Evolutionary conservation across 2,797 vertebrate species (phyloP).

Genomic region (Manis crassicaudata): DNA sequence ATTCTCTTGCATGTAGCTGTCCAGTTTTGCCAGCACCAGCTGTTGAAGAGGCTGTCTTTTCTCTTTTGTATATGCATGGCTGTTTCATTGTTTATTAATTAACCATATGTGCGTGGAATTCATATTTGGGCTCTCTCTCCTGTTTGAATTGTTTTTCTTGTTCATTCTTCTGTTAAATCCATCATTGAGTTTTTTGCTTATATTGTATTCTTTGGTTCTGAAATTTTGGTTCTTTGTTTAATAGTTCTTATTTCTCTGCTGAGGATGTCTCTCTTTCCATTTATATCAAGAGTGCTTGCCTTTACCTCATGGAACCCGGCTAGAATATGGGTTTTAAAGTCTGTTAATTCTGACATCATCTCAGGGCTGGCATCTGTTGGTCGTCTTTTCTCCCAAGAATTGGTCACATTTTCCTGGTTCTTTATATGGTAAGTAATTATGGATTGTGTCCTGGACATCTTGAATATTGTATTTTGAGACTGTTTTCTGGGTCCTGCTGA

Average conservation of each 20-base stretch:
- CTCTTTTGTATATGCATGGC: too few relatives aligned
- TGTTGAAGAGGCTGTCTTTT: too few relatives aligned
- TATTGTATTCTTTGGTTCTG: background rate
- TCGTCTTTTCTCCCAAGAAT: background rate
- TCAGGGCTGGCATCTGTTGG: background rate
- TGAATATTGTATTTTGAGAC: rapidly evolving
- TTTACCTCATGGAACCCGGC: background rate
- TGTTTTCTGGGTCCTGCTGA: background rate
- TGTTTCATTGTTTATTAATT: too few relatives aligned
- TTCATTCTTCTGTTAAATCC: background rate
- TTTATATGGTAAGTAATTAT: background rate
- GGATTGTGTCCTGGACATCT: background rate
- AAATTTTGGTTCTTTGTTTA: background rate
- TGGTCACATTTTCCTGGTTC: background rate
- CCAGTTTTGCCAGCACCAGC: too few relatives aligned
- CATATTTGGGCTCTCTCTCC: too few relatives aligned
- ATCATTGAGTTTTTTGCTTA: background rate
- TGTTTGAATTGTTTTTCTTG: too few relatives aligned
- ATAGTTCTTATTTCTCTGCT: background rate
- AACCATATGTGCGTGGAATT: too few relatives aligned
- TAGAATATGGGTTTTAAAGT: background rate
- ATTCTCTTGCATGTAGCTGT: too few relatives aligned
- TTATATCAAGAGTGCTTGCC: background rate
- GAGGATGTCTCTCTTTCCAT: background rate
- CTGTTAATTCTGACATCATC: background rate